Evolutionary conservation across 2,888 invertebrate genomes (phyloP).

Genomic region (Orthosia cruda): DNA sequence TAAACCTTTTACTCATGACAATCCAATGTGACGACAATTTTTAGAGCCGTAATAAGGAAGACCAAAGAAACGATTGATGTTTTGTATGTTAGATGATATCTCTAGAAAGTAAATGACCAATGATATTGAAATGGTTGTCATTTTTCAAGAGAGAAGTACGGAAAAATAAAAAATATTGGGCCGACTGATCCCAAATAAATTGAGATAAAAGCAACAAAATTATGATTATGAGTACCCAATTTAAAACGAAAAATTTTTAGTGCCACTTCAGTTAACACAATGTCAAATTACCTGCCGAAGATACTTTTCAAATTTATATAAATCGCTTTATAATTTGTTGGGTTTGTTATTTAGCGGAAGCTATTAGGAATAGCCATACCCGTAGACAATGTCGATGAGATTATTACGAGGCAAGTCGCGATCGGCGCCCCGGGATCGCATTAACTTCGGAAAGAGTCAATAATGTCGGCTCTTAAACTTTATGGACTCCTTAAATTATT

Average conservation of each 20-base stretch:
- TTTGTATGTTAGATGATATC: no score
- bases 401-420: slow-evolving; percentile 80
- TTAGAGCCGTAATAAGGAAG: no score
- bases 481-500: slow-evolving; percentile 87
- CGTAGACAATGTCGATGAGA: slow-evolving; percentile 83
- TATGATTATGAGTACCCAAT: no score
- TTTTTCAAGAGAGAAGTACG: no score
- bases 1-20: no score
- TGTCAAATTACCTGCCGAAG: slow-evolving; percentile 14
- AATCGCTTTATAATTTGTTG: slow-evolving; percentile 59
- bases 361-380: slow-evolving; percentile 78
- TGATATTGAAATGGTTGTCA: no score
- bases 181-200: no score
- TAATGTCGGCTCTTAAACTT: slow-evolving; percentile 86
- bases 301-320: slow-evolving; percentile 44
- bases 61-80: no score
- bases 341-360: slow-evolving; percentile 68
- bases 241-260: slow-evolving; percentile 5
- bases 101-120: no score
- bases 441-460: slow-evolving; percentile 85
- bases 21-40: no score
- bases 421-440: slow-evolving; percentile 81
- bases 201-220: no score
- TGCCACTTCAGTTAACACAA: slow-evolving; percentile 10
- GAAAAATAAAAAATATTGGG: no score